phyloP scores from a whole-genome alignment of 2,113 vertebrate species.

The Phalacrocorax pelagicus region DNA sequence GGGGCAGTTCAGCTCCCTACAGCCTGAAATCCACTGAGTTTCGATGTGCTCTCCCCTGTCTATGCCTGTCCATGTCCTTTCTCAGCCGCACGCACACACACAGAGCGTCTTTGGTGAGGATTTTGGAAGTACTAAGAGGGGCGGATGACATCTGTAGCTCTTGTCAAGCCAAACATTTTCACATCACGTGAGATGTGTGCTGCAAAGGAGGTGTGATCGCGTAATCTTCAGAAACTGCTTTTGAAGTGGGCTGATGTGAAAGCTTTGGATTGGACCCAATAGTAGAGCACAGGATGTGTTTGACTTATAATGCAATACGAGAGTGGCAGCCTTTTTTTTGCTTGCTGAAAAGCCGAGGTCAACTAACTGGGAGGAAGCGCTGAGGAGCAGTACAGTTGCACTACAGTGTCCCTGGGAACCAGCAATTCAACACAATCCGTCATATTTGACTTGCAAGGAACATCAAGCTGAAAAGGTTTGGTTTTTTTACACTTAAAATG shows the following conservation, averaged over 20 bases:
- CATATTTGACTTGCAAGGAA: not conserved
- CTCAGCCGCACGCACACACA: not conserved
- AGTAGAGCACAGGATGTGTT: not conserved
- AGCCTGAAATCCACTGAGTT: accelerated
- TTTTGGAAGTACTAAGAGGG: not conserved
- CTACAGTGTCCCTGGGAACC: not conserved
- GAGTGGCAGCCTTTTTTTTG: not conserved
- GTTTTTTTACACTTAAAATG: not conserved
- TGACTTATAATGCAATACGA: accelerated
- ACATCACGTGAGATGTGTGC: not conserved
- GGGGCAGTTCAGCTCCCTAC: not conserved
- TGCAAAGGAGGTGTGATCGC: not conserved
- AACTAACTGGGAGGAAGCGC: not conserved
- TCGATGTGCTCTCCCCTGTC: not conserved
- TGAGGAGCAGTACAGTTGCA: not conserved
- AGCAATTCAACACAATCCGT: not conserved
- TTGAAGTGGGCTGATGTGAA: not conserved
- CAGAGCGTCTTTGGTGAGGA: not conserved
- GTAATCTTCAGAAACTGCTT: not conserved
- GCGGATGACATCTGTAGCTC: not conserved
- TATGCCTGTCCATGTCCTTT: not conserved
- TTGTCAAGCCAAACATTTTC: not conserved
- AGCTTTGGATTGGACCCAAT: not conserved
- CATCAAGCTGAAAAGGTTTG: not conserved
- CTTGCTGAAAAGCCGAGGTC: not conserved